Base-by-base conservation (phyloP, 2,888 invertebrate species). In the Bombylius discolor region DNA sequence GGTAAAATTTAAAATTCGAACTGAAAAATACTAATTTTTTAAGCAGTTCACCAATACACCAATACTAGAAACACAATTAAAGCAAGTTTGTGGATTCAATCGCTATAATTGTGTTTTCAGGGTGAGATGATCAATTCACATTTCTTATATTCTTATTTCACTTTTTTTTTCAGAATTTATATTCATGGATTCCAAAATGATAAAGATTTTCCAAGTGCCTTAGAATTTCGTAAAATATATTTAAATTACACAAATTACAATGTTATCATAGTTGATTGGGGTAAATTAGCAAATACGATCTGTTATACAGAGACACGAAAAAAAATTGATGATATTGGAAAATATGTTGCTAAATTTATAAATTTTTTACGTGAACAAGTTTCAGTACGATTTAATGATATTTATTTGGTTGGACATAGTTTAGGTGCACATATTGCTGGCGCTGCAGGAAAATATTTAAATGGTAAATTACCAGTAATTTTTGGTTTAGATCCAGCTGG, bases 351-450 rank as follows among this genome's bases (percentile, higher is more conserved):
- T 1, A 49, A 34, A 0, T 60, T 71, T 11, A 58, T 72, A 6
- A 66, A 73, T 52, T 71, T 67, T 53, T 66, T 81, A 72, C 64
- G 78, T 69, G 1, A 74, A 69, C 5, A 71, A 68, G 66, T 77
- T 72, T 47, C 76, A 73, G 11, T 75, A 71, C 42, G 70, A 68
- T 49, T 76, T 74, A 13, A 77, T 70, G 11, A 69, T 68, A 61
- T 81, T 69, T 68, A 77, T 75, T 45, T 72, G 3, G 78, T 80
- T 39, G 81, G 79, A 1, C 78, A 81, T 61, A 81, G 81, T 61
- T 70, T 81, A 55, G 81, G 81, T 5, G 79, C 79, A 7, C 79
- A 80, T 65, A 79, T 79, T 8, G 76, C 77, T 50, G 79, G 81
- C 4, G 77, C 77, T 58, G 76, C 81, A 47, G 81, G 79, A 2